Base-by-base conservation (phyloP, 2,797 vertebrate species). In the Tokudaia tokunoshimensis region DNA sequence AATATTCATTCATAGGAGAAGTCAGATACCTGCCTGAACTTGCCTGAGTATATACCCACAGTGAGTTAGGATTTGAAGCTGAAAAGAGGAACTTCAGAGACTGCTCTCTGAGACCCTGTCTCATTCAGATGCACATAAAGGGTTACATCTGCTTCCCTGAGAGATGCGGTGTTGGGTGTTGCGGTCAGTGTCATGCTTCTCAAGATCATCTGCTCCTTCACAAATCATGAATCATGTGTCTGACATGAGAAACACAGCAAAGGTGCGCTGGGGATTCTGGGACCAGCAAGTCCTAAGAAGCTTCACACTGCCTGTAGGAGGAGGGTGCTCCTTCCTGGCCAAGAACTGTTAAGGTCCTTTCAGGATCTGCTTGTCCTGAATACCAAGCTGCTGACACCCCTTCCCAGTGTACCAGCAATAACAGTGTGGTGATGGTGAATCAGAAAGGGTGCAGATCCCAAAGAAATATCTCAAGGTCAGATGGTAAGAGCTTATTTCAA, bases 331-430 rank as follows among this genome's bases (percentile, higher is more conserved):
- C 29, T 98, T 89, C 41, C 70, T 94, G 96, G 78, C 65, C 91
- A 80, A 95, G 44, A 83, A 75, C 67, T 97, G 92, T 92, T 87
- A 94, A 86, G 2, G 95, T 96, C 76, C 75, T 96, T 98, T 97
- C 88, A 95, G 70, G 8, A 93, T 97, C 97, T 96, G 95, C 97
- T 97, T 94, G 74, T 44, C 47, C 79, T 97, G 65, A 97, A 97
- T 63, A 96, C 91, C 97, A 96, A 98, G 76, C 96, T 97, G 1
- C 63, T 65, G 10, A 37, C 15, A 41, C 6, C 37, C 15, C 52
- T 78, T 14, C 4, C 0, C 13, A 50, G 7, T 47, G 13, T 44
- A 57, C 74, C 44, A 92, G 17, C 31, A 95, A 81, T 13, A 83
- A 92, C 52, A 55, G 65, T 89, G 63, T 81, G 92, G 61, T 6